phyloP scores from a whole-genome alignment of 2,113 vertebrate species.

The Nansenia antarctica region DNA sequence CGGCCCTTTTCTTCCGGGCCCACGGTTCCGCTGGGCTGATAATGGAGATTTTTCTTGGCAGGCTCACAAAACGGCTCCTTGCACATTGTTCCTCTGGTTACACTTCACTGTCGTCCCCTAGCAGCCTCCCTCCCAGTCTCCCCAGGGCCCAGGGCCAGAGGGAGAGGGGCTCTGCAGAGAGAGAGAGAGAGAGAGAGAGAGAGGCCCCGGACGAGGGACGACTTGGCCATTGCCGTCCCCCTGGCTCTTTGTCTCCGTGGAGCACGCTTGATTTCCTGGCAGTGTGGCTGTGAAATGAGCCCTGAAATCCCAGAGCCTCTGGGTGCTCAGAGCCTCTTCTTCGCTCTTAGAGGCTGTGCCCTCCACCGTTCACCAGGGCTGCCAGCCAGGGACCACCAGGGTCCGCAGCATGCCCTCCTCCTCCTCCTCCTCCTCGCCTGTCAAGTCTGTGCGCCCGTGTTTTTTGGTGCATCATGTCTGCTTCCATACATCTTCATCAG shows the following conservation, averaged over 20 bases:
- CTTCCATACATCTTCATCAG: conserved; percentile 51
- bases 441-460: conserved; percentile 17
- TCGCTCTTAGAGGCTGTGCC: conserved; percentile 26
- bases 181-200: conserved; percentile 25
- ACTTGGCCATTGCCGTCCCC: conserved; percentile 8
- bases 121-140: conserved; percentile 60
- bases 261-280: conserved; percentile 52
- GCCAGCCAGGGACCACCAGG: background rate
- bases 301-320: conserved; percentile 52
- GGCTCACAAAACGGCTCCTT: conserved; percentile 52
- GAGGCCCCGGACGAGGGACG: conserved; percentile 9
- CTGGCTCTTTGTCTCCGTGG: conserved; percentile 47
- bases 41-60: conserved; percentile 49
- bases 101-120: conserved; percentile 56
- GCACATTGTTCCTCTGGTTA: conserved; percentile 61
- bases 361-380: conserved; percentile 25
- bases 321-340: conserved; percentile 26
- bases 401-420: background rate
- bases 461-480: conserved; percentile 39
- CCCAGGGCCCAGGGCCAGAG: conserved; percentile 26
- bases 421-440: background rate
- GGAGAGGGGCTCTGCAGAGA: conserved; percentile 12
- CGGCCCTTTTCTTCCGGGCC: conserved; percentile 31
- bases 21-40: conserved; percentile 49
- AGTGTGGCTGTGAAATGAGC: conserved; percentile 54